Percentiles rank a stretch among this genome's conserved stretches.
phyloP scores from a whole-genome alignment of 2,888 invertebrate species.

The Micoletzkya japonica region DNA sequence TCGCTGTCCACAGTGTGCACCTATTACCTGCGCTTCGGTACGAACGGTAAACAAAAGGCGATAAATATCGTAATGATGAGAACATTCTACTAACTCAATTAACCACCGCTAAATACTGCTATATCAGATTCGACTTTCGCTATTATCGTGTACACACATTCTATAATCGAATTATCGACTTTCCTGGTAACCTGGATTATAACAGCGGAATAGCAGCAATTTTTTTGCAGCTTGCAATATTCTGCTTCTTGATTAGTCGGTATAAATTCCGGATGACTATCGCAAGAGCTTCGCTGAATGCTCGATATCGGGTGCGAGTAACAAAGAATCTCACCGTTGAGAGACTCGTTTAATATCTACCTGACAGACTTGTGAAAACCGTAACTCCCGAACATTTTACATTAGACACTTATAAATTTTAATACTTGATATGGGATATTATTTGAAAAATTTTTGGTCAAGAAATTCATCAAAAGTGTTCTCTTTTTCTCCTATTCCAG shows the following conservation, averaged over 20 bases:
- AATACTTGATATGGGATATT: too few relatives aligned
- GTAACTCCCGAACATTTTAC: too few relatives aligned
- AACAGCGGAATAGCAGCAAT: not conserved
- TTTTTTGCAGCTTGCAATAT: constrained; percentile 11
- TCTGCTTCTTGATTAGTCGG: constrained; percentile 14
- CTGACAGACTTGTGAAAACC: too few relatives aligned
- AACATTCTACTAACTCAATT: too few relatives aligned
- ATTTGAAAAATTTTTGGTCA: too few relatives aligned
- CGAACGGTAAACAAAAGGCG: not conserved
- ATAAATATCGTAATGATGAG: too few relatives aligned
- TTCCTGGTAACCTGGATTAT: constrained; percentile 2
- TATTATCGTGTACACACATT: constrained; percentile 3
- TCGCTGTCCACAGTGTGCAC: constrained; percentile 11
- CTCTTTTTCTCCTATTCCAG: too few relatives aligned
- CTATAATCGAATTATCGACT: constrained; percentile 1
- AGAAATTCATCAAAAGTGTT: too few relatives aligned
- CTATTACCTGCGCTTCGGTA: constrained; percentile 16
- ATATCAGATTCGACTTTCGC: constrained; percentile 17
- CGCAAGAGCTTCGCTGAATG: constrained; percentile 1
- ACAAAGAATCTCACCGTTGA: too few relatives aligned
- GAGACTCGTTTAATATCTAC: too few relatives aligned
- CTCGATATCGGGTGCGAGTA: constrained; percentile 11
- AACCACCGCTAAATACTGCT: too few relatives aligned
- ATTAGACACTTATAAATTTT: too few relatives aligned
- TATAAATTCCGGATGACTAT: not conserved